phyloP scores from a whole-genome alignment of 2,888 invertebrate genomes.

The Nebria salina region DNA sequence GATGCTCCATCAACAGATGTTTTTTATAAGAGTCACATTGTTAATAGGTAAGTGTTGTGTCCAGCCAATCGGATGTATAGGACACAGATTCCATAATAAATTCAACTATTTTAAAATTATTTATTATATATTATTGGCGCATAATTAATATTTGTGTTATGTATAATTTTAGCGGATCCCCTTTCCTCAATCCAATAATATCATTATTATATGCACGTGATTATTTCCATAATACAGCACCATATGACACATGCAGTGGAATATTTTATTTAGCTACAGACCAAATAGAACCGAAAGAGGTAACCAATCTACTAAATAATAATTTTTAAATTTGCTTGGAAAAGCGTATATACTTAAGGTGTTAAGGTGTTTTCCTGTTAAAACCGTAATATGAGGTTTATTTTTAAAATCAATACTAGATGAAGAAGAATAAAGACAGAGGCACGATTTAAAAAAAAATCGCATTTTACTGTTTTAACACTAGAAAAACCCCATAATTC shows the following conservation, averaged over 20 bases:
- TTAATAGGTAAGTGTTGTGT: neutral
- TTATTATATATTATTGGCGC: neutral
- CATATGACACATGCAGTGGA: neutral
- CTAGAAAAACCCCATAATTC: no score
- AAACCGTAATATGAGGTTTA: no score
- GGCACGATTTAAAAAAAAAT: no score
- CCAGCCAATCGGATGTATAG: neutral
- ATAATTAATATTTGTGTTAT: no score
- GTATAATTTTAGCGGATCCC: neutral
- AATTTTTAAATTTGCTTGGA: neutral
- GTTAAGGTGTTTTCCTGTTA: no score
- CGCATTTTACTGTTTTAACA: no score
- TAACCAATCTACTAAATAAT: neutral
- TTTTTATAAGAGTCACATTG: neutral
- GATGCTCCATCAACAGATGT: neutral
- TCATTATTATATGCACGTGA: neutral
- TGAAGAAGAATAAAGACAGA: no score
- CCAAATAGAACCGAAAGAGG: neutral
- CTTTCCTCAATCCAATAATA: neutral
- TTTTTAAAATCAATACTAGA: no score
- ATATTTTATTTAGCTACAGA: neutral
- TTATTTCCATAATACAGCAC: neutral
- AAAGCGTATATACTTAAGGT: no score
- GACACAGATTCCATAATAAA: neutral
- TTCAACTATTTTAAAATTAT: neutral